Evolutionary conservation across 1,140 invertebrate species (phyloP), one percentile per base, ranked within the genome.

Genomic region (Trichonephila clavata): DNA sequence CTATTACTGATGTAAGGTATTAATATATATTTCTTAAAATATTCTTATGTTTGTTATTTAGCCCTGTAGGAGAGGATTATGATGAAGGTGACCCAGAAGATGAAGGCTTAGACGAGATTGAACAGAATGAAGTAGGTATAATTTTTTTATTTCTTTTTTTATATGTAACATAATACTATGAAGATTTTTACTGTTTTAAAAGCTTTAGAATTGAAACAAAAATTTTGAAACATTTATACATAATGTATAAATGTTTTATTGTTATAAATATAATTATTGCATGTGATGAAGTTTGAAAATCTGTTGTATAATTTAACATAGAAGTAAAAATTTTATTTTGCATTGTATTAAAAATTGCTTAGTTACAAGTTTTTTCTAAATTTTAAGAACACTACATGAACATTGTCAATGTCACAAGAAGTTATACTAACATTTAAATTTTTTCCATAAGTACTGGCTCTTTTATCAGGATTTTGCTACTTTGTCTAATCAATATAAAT

Each of bases 31-130:
- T 21, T 21, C 65, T 24, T 59, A n/a, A 59, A 59, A 16, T 84
- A 2, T 60, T 7, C n/a, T 14, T 27, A 59, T n/a, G n/a, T 10
- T 27, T 24, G 6, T 71, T 20, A 88, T 83, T n/a, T 32, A 93
- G 92, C n/a, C 68, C 86, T 80, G 92, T n/a, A 90, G 92, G 87
- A 50, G 94, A 92, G 50, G 24, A 87, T 94, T 93, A 94, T 61
- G 90, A 95, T 77, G 94, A 95, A 21, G 91, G 86, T 60, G 93
- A 90, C 50, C 87, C 94, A 21, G 93, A 92, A 94, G 87, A 89
- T 68, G 93, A 94, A 90, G 80, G 20, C n/a, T 84, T 94, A 8
- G 94, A 94, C 91, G 93, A 93, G 81, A 94, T 94, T 21, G 94
- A 95, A 43, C 86, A 84, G 32, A 91, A 80, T 65, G 94, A 94